Percentiles rank a stretch among this genome's conserved stretches.
phyloP scores from a whole-genome alignment of 2,797 vertebrate genomes.

The Sarcophilus harrisii region DNA sequence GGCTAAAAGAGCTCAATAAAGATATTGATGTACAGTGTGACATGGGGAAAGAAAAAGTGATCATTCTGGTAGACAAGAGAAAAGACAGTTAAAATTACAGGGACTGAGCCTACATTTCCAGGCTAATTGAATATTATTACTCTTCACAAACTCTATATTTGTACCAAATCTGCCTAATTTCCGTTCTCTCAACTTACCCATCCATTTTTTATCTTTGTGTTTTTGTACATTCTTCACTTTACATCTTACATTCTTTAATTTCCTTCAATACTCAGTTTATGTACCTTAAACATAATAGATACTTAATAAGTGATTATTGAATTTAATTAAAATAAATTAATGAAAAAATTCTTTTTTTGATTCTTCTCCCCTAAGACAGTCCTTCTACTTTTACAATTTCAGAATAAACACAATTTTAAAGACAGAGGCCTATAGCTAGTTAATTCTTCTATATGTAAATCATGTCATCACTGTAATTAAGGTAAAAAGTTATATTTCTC shows the following conservation, averaged over 20 bases:
- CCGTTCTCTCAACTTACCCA: not conserved
- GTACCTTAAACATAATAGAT: not conserved
- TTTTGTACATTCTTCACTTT: not conserved
- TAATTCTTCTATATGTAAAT: not conserved
- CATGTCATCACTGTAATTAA: not conserved
- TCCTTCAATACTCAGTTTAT: not conserved
- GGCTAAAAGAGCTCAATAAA: not conserved
- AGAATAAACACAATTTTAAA: slow-evolving; percentile 10
- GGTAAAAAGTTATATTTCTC: slow-evolving; percentile 6
- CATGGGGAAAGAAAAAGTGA: slow-evolving; percentile 15
- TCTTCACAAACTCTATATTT: not conserved
- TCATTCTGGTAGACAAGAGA: not conserved
- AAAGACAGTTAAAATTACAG: not conserved
- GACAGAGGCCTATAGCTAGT: not conserved
- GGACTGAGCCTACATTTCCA: not conserved
- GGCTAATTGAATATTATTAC: not conserved
- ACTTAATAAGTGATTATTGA: not conserved
- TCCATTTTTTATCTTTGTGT: not conserved
- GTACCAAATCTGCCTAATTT: not conserved
- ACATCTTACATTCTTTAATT: not conserved
- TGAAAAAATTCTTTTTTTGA: not conserved
- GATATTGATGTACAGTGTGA: not conserved
- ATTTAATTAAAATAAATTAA: not conserved
- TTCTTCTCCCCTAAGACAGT: not conserved
- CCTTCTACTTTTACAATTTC: not conserved